Percentiles rank a stretch among this genome's conserved stretches.
Conservation (phyloP, 2,113 vertebrate genomes). For the Colaptes auratus region DNA sequence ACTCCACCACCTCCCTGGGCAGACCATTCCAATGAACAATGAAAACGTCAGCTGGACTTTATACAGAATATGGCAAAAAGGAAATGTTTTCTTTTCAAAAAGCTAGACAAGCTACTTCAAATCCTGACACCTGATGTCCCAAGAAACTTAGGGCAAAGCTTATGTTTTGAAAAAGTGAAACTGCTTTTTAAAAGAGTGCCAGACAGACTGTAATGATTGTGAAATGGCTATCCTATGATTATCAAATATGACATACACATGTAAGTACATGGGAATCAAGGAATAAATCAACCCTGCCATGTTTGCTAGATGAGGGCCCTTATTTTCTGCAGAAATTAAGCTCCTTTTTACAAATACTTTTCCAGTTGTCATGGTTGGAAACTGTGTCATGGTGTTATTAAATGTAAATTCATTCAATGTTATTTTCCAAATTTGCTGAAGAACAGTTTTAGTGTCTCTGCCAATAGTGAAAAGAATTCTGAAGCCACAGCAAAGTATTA, state of each 20-base stretch:
- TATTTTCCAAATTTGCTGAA: background rate
- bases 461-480: background rate
- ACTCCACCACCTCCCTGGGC: too few relatives aligned
- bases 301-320: background rate
- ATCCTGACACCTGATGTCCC: background rate
- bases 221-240: background rate
- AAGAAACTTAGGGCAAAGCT: background rate
- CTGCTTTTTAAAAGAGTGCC: background rate
- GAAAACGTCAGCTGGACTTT: background rate
- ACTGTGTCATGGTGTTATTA: background rate
- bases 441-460: background rate
- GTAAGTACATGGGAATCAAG: background rate
- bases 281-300: fast-evolving
- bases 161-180: background rate
- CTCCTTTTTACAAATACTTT: background rate
- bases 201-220: background rate
- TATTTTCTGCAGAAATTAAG: background rate
- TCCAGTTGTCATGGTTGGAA: background rate
- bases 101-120: background rate
- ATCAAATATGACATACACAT: background rate
- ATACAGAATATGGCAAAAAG: background rate
- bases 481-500: background rate
- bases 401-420: background rate
- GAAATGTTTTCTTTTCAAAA: background rate
- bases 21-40: too few relatives aligned